phyloP scores from a whole-genome alignment of 1,140 invertebrate species.

The Drosophila punjabiensis region DNA sequence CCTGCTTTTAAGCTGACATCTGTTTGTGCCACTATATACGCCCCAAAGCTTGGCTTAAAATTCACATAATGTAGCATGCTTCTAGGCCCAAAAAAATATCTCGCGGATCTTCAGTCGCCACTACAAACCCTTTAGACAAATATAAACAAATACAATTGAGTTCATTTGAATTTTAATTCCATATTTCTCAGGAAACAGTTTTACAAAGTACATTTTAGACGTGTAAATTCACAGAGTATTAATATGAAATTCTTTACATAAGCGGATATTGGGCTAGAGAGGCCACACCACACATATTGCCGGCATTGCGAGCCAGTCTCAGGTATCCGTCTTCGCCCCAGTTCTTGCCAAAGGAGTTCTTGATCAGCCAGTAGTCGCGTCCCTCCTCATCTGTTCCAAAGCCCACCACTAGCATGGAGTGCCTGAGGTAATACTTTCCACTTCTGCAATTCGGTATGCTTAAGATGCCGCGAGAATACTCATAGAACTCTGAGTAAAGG shows the following conservation, averaged over 20 bases:
- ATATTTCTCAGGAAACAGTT: background rate
- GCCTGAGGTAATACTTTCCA: background rate
- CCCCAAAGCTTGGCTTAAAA: no score
- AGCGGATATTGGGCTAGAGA: slow-evolving; percentile 5
- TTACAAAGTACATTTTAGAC: background rate
- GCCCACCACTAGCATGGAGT: slow-evolving; percentile 90
- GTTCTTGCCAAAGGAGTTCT: slow-evolving; percentile 87
- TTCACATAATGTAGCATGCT: no score
- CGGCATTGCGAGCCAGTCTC: slow-evolving; percentile 86
- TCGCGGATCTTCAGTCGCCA: no score
- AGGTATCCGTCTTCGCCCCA: slow-evolving; percentile 89
- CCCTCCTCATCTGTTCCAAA: slow-evolving; percentile 86
- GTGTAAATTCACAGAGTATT: background rate
- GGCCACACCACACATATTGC: slow-evolving; percentile 44
- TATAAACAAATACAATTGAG: no score
- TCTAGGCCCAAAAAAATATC: no score
- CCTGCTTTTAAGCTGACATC: no score
- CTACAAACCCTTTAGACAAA: no score
- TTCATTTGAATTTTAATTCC: background rate
- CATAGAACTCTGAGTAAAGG: background rate
- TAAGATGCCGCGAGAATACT: slow-evolving; percentile 24
- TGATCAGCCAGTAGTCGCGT: slow-evolving; percentile 89
- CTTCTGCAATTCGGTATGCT: slow-evolving; percentile 88
- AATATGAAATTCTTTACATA: background rate
- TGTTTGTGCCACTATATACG: no score